These are phyloP conservation scores for Escarpia spicata DNA, from an alignment of 2,888 invertebrate species.

Conservation along the genomic window DNA sequence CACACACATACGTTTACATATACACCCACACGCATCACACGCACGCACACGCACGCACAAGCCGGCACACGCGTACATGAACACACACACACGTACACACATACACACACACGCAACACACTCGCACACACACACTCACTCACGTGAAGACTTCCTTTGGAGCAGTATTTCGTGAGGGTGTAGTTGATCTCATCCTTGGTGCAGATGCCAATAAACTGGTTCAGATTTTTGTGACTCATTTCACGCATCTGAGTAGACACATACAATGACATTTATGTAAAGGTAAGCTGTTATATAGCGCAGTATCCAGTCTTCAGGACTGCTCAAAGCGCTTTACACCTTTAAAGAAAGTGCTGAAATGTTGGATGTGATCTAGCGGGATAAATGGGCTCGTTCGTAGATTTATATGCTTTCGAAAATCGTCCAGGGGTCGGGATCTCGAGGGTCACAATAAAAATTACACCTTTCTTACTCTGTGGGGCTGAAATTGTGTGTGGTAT, in stretches of 20 bases:
- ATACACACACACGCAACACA: neutral
- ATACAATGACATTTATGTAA: neutral
- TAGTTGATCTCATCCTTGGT: neutral
- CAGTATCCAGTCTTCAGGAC: too few species aligned
- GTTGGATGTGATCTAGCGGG: too few species aligned
- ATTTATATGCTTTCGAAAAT: too few species aligned
- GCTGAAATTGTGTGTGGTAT: too few species aligned
- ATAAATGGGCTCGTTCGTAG: too few species aligned
- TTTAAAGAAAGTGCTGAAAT: too few species aligned
- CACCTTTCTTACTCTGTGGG: too few species aligned
- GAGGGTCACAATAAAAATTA: too few species aligned
- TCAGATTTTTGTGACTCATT: conserved; percentile 17
- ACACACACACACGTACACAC: neutral
- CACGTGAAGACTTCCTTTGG: conserved; percentile 26
- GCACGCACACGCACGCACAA: neutral
- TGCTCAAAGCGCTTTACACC: too few species aligned
- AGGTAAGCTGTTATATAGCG: too few species aligned
- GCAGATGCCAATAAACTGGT: conserved; percentile 22
- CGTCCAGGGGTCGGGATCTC: too few species aligned
- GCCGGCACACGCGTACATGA: neutral
- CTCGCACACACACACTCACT: neutral
- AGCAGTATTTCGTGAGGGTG: conserved; percentile 21
- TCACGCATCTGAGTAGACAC: conserved; percentile 17
- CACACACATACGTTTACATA: neutral
- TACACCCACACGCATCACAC: neutral